These are phyloP conservation scores for Lepilemur septentrionalis DNA, from an alignment of 2,797 vertebrate species.

Conservation along the genomic window DNA sequence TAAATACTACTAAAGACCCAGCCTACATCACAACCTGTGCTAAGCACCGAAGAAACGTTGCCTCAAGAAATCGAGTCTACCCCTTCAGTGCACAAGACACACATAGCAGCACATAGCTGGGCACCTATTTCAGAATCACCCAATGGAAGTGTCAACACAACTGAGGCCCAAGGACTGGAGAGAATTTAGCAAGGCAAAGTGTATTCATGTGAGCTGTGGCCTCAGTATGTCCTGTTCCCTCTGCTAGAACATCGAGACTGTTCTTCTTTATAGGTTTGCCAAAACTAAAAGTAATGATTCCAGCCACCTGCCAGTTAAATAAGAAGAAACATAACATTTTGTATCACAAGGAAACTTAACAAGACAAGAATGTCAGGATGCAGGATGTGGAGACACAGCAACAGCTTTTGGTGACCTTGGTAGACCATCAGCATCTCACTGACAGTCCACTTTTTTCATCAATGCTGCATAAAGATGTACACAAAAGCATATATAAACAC, in stretches of 20 bases:
- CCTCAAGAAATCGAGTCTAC: not conserved
- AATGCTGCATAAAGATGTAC: not conserved
- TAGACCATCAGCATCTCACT: not conserved
- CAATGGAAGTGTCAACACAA: not conserved
- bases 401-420: not conserved
- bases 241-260: not conserved
- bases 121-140: not conserved
- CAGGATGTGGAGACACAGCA: not conserved
- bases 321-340: not conserved
- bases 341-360: not conserved
- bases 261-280: not conserved
- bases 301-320: not conserved
- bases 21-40: not conserved
- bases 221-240: not conserved
- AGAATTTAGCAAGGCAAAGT: not conserved
- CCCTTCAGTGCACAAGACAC: not conserved
- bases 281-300: not conserved
- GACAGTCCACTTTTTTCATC: not conserved
- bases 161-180: not conserved
- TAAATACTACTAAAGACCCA: not conserved
- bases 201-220: not conserved
- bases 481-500: not conserved
- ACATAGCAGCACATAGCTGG: rapidly evolving
- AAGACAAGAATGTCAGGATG: not conserved
- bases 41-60: not conserved